Evolutionary conservation across 2,113 vertebrate species (phyloP), one percentile per base, ranked within the genome.

Genomic region (Opisthocomus hoazin): DNA sequence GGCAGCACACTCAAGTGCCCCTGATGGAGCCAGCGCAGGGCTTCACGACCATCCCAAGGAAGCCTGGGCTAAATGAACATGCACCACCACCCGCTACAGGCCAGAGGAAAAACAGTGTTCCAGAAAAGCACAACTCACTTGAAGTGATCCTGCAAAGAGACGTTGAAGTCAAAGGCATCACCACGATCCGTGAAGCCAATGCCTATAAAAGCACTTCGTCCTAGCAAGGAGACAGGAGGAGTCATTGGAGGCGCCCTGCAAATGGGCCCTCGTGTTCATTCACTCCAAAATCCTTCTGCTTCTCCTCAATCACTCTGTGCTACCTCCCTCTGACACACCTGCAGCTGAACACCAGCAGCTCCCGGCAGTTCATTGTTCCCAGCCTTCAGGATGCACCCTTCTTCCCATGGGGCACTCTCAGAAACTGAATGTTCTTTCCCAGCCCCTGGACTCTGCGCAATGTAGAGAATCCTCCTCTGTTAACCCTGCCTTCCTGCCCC

Each of bases 91-190:
- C 93, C 87, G 0, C 58, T 71, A 84, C 11, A 60, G 61, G 32
- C 11, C 37, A 79, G 61, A 58, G 26, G 51, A 58, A 58, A 89
- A 86, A 53, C 7, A 48, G 50, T 50, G 88, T 70, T 90, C 66
- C 50, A 76, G 56, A 88, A 45, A 79, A 82, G 34, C 54, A 68
- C 82, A 85, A 98, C 98, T 95, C 97, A 99, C 99, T 99, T 99
- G 97, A 99, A 99, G 95, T 99, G 99, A 97, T 99, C 99, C 97
- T 99, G 99, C 92, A 99, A 98, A 48, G 99, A 98, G 51, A 99
- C 99, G 34, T 99, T 99, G 97, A 99, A 99, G 97, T 99, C 99
- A 87, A 99, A 99, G n/a, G 99, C 98, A 93, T 99, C 99, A 30
- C 99, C 99, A 90, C 99, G 97, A 97, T 99, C 99, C 37, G 98